Evolutionary conservation across 2,888 invertebrate species (phyloP).

Genomic region (Eutolmus rufibarbis): DNA sequence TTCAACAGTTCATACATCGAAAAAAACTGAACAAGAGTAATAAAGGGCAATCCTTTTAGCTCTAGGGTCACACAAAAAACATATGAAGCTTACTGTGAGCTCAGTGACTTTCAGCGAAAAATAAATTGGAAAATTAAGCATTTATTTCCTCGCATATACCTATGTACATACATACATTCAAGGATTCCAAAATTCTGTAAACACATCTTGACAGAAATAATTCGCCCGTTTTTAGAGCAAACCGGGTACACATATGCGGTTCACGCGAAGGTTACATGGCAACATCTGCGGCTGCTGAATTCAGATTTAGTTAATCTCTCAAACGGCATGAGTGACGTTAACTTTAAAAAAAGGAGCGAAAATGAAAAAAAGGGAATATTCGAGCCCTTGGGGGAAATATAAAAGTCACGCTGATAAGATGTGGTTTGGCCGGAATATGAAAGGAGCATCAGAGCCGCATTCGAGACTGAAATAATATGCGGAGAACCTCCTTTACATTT

Average conservation of each 20-base stretch:
- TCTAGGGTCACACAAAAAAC: neutral
- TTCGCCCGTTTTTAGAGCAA: neutral
- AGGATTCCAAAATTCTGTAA: neutral
- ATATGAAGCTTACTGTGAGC: neutral
- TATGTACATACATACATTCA: neutral
- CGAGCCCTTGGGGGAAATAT: neutral
- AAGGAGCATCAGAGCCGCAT: neutral
- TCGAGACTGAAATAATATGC: conserved; percentile 2
- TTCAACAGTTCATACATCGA: neutral
- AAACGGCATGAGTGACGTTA: neutral
- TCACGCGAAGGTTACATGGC: neutral
- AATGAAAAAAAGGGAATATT: neutral
- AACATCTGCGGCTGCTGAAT: conserved; percentile 24
- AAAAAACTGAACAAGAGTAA: neutral
- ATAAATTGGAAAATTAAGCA: neutral
- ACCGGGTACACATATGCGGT: neutral
- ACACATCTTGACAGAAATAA: neutral
- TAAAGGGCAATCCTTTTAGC: neutral
- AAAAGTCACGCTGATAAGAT: conserved; percentile 8
- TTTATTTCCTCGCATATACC: neutral
- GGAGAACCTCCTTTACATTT: conserved; percentile 23
- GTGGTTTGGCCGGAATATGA: neutral
- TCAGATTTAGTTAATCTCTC: conserved; percentile 30
- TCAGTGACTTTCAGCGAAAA: neutral
- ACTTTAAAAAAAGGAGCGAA: neutral